Percentiles rank a stretch among this genome's conserved stretches.
These are phyloP conservation scores for Pionites leucogaster DNA, from an alignment of 2,113 vertebrate species.

Conservation along the genomic window DNA sequence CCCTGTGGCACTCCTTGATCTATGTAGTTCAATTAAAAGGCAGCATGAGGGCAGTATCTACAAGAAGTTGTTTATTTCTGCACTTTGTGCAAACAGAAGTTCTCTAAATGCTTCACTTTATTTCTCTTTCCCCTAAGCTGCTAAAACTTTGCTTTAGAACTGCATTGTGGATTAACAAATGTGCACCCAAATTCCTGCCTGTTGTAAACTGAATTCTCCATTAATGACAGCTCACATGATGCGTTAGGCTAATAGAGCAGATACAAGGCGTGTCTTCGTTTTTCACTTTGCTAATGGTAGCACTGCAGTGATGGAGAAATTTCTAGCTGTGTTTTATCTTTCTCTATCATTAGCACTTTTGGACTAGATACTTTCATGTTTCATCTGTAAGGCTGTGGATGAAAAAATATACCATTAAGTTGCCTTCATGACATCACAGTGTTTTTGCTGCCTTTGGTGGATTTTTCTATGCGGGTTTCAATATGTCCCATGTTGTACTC, in stretches of 20 bases:
- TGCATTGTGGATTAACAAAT: neutral
- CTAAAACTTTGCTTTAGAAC: neutral
- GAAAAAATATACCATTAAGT: neutral
- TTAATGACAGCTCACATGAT: neutral
- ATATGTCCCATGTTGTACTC: neutral
- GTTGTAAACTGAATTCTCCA: neutral
- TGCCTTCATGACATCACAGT: accelerated
- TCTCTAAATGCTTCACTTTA: neutral
- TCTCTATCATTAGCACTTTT: neutral
- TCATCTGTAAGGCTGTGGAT: neutral
- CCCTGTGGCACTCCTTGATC: slow-evolving; percentile 8
- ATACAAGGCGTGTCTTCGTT: neutral
- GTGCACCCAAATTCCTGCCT: neutral
- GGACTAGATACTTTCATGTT: neutral
- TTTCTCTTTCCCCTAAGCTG: neutral
- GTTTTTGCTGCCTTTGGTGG: neutral
- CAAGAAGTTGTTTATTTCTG: slow-evolving; percentile 60
- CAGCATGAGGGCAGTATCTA: slow-evolving; percentile 68
- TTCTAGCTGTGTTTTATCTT: neutral
- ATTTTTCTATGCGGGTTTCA: neutral
- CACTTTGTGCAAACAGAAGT: neutral
- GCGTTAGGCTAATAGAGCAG: neutral
- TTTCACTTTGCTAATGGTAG: neutral
- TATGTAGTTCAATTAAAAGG: slow-evolving; percentile 68
- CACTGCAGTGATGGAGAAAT: neutral